Evolutionary conservation across 64 coral and sea anemone species (phyloP).

Genomic region (Acropora yongei): DNA sequence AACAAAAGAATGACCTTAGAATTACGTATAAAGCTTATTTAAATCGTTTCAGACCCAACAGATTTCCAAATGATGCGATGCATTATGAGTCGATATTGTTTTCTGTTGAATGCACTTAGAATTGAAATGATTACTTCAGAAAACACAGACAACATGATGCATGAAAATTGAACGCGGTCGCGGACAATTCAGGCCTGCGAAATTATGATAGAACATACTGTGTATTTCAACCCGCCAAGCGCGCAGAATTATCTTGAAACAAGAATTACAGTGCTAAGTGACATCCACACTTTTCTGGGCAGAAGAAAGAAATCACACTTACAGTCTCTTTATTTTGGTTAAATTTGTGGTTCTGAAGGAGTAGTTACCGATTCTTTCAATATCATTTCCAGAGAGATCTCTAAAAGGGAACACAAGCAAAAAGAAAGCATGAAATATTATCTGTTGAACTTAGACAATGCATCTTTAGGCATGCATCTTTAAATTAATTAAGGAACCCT

Average conservation of each 20-base stretch:
- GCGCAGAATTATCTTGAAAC: no score
- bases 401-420: slow-evolving; percentile 19
- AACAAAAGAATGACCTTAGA: no score
- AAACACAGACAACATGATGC: background rate
- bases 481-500: background rate
- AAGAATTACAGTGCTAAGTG: background rate
- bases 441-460: background rate
- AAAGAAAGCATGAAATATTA: background rate
- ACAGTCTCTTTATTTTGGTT: slow-evolving; percentile 48
- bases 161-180: slow-evolving; percentile 19
- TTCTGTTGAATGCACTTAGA: background rate
- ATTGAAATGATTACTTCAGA: background rate
- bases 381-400: slow-evolving; percentile 52
- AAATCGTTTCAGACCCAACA: no score
- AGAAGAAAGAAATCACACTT: slow-evolving; percentile 8
- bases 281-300: background rate
- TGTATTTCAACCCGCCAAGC: no score
- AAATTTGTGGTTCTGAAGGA: slow-evolving; percentile 45
- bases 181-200: background rate
- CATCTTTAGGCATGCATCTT: background rate
- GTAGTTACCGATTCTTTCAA: slow-evolving; percentile 10
- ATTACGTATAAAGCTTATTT: no score
- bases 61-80: background rate
- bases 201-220: background rate
- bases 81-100: background rate